Percentiles rank a stretch among this genome's conserved stretches.
Evolutionary conservation across 2,888 invertebrate species (phyloP).

Genomic region (Tigriopus californicus): DNA sequence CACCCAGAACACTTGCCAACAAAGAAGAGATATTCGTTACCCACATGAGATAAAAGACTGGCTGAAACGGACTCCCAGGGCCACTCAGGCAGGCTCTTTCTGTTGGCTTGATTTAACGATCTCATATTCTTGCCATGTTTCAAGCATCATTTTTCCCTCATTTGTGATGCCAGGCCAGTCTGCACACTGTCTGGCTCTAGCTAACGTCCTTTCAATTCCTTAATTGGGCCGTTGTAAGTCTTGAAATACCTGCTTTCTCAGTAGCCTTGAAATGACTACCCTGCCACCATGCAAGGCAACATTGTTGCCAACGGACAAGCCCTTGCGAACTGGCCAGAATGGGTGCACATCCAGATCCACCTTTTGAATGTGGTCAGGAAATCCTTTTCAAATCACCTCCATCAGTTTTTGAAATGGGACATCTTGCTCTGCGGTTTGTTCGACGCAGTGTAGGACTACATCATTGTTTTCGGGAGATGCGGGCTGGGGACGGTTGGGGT

Average conservation of each 20-base stretch:
- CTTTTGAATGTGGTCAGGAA: background rate
- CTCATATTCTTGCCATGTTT: background rate
- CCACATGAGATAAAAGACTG: too few species aligned
- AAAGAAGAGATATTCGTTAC: too few species aligned
- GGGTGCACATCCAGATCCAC: background rate
- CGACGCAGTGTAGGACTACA: too few species aligned
- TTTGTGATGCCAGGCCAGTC: background rate
- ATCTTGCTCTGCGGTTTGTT: too few species aligned
- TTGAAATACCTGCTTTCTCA: background rate
- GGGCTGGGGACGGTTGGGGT: too few species aligned
- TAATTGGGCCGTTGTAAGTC: background rate
- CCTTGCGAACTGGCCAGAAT: background rate
- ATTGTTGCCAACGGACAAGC: background rate
- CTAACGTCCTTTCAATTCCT: background rate
- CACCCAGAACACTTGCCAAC: too few species aligned
- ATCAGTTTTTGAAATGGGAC: background rate
- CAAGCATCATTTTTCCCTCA: background rate
- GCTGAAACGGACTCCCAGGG: too few species aligned
- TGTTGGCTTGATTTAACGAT: background rate
- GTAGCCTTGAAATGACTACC: background rate
- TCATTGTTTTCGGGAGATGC: too few species aligned
- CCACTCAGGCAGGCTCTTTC: too few species aligned
- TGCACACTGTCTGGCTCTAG: background rate
- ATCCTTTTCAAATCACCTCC: background rate
- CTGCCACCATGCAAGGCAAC: background rate